phyloP scores from a whole-genome alignment of 2,888 invertebrate species.

The Sclerodermus sp. region DNA sequence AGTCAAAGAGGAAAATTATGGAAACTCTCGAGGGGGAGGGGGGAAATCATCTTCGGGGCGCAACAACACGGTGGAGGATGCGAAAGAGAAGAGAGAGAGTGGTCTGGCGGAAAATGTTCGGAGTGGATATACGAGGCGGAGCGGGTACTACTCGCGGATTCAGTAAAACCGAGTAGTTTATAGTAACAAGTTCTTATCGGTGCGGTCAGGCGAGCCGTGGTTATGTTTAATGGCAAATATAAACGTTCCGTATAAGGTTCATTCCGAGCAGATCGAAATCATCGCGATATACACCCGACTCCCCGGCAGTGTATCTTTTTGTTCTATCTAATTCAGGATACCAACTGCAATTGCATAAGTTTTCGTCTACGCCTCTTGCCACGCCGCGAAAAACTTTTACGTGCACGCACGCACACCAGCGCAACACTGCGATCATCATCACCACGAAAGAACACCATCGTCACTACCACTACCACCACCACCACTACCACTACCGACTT shows the following conservation, averaged over 20 bases:
- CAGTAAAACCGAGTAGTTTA: conserved; percentile 20
- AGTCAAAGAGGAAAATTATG: too few species aligned
- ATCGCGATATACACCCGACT: background rate
- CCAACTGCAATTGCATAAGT: background rate
- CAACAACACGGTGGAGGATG: too few species aligned
- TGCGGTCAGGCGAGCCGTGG: conserved; percentile 9
- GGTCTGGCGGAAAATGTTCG: too few species aligned
- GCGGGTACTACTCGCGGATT: conserved; percentile 15
- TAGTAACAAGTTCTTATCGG: conserved; percentile 22
- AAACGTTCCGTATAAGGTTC: conserved; percentile 14
- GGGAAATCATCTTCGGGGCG: too few species aligned
- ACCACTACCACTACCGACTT: too few species aligned
- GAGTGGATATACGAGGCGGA: conserved; percentile 13
- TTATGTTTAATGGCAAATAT: conserved; percentile 22
- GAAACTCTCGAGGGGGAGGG: too few species aligned
- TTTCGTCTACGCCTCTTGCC: background rate
- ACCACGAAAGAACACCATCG: too few species aligned
- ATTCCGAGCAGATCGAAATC: background rate
- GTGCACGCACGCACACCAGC: too few species aligned
- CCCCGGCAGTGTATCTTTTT: background rate
- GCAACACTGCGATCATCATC: too few species aligned
- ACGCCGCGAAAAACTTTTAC: background rate
- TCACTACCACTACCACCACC: too few species aligned
- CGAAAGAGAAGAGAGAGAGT: too few species aligned
- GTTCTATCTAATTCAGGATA: background rate